phyloP scores from a whole-genome alignment of 2,888 invertebrate species.

The Caenorhabditis drosophilae region DNA sequence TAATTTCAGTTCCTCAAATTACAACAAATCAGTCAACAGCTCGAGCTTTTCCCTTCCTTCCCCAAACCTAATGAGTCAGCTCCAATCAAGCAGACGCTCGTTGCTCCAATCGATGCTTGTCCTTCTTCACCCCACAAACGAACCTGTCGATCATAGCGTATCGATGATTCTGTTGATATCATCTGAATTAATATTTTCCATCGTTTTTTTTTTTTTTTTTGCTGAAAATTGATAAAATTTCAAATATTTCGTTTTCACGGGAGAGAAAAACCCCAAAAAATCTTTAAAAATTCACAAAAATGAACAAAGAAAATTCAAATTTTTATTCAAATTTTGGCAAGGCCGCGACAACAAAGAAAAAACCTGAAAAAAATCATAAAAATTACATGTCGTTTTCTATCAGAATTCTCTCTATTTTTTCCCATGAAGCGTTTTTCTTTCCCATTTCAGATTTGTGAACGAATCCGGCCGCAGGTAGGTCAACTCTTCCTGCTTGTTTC shows the following conservation, averaged over 20 bases:
- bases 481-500: slow-evolving; percentile 45
- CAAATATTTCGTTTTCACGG: background rate
- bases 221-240: too few relatives aligned
- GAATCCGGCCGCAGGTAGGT: slow-evolving; percentile 51
- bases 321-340: too few relatives aligned
- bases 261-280: background rate
- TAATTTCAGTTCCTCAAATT: slow-evolving; percentile 78
- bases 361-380: background rate
- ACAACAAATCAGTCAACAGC: background rate
- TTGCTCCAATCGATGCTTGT: slow-evolving; percentile 84
- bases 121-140: slow-evolving; percentile 98
- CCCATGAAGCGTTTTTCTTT: slow-evolving; percentile 36
- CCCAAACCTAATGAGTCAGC: slow-evolving; percentile 37
- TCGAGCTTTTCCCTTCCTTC: background rate
- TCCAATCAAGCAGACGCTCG: slow-evolving; percentile 85
- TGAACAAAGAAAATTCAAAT: background rate
- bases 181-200: too few relatives aligned
- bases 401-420: slow-evolving; percentile 11
- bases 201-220: too few relatives aligned
- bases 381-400: background rate
- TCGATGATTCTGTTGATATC: slow-evolving; percentile 8
- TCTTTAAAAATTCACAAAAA: background rate
- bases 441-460: slow-evolving; percentile 49
- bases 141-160: slow-evolving; percentile 80
- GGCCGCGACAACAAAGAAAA: too few relatives aligned